Percentiles rank a stretch among this genome's conserved stretches.
phyloP scores from a whole-genome alignment of 1,140 invertebrate genomes.

The Neodiprion pinetum region DNA sequence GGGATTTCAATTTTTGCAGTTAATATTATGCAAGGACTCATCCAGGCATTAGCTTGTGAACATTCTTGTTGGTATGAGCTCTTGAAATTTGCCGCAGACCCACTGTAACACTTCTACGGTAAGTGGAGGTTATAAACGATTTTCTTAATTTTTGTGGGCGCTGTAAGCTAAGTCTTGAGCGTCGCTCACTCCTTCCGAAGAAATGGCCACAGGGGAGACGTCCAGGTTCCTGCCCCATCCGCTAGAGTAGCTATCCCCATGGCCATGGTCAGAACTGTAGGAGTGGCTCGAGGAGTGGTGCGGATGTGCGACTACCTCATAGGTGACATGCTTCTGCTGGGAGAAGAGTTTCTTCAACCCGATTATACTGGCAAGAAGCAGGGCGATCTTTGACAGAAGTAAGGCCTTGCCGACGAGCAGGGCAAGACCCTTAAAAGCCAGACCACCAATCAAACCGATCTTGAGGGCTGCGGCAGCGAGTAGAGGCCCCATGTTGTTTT shows the following conservation, averaged over 20 bases:
- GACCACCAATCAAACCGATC: slow-evolving; percentile 77
- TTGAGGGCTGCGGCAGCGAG: slow-evolving; percentile 80
- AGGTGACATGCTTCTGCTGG: slow-evolving; percentile 75
- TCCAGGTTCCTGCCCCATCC: slow-evolving; percentile 69
- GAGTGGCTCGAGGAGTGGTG: slow-evolving; percentile 65
- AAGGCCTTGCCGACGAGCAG: slow-evolving; percentile 83
- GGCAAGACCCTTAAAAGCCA: slow-evolving; percentile 82
- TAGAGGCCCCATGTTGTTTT: slow-evolving; percentile 77
- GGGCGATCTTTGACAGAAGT: slow-evolving; percentile 81
- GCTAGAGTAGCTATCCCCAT: slow-evolving; percentile 63
- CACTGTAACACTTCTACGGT: too few relatives aligned
- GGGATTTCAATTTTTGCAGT: too few relatives aligned
- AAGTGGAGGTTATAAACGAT: too few relatives aligned
- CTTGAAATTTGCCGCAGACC: too few relatives aligned
- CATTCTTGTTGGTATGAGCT: too few relatives aligned
- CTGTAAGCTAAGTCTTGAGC: slow-evolving; percentile 72
- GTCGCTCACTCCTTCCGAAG: slow-evolving; percentile 53
- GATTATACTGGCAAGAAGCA: slow-evolving; percentile 79
- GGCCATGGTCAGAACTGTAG: slow-evolving; percentile 54
- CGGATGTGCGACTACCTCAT: slow-evolving; percentile 75
- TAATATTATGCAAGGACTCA: too few relatives aligned
- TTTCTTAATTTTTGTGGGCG: slow-evolving; percentile 60
- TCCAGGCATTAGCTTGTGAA: too few relatives aligned
- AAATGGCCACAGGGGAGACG: slow-evolving; percentile 53
- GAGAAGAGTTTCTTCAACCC: slow-evolving; percentile 83